Evolutionary conservation across 2,888 invertebrate species (phyloP), one percentile per base, ranked within the genome.

Genomic region (Hoplodrina blanda): DNA sequence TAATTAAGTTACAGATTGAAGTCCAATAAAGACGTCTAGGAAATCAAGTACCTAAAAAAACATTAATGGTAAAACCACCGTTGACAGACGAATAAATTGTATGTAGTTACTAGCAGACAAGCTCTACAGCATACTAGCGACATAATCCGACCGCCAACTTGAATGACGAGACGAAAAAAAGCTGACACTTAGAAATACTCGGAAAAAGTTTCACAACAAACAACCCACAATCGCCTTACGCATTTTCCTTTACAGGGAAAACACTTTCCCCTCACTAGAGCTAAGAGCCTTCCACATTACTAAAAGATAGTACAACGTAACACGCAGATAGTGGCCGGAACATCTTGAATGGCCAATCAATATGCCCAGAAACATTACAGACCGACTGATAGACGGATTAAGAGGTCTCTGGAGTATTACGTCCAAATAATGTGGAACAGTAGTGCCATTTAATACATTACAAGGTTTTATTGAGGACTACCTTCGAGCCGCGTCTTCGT

Each of bases 321-420:
- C 54, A 53, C 49, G 19, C 19, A 15, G 33, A 53, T 65, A 50
- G 59, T 69, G 50, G 63, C 6, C 50, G 15, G 49, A 64, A 65
- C 65, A 74, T 60, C 62, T 82, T 80, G 68, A 69, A 69, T 73
- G 64, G 59, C 65, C 73, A 73, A 84, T 82, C 85, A 85, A 83
- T 79, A 85, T 71, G 62, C 64, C 41, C 41, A 33, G 65, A 65
- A 59, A 73, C 69, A 67, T 80, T 68, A 73, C 68, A 63, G 64
- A 70, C 59, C 57, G 20, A 57, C 73, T 73, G 73, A 75, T 66
- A 61, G 72, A 55, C 56, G 69, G 76, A 84, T 85, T 82, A 85
- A 65, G 64, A 68, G 65, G 59, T 46, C 80, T 69, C 75, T 2
- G 59, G 37, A 62, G 76, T 49, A 57, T 78, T 60, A 73, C 55